These are phyloP conservation scores for Alcis repandata DNA, from an alignment of 2,888 invertebrate species.

Conservation along the genomic window DNA sequence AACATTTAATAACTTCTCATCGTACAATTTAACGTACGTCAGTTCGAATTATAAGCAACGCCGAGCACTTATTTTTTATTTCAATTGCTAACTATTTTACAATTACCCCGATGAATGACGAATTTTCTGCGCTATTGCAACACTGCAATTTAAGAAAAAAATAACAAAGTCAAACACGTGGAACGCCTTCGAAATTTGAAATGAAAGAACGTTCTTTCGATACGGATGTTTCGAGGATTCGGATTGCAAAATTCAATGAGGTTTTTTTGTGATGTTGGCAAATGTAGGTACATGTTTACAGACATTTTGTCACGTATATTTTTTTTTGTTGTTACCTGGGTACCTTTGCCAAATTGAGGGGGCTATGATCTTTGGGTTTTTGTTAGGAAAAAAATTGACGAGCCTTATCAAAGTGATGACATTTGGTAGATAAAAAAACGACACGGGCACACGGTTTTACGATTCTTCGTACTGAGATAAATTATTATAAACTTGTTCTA, in stretches of 20 bases:
- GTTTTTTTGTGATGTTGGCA: slow-evolving; percentile 65
- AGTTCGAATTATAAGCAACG: slow-evolving; percentile 65
- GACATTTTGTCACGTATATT: slow-evolving; percentile 85
- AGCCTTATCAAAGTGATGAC: slow-evolving; percentile 78
- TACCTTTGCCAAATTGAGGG: slow-evolving; percentile 74
- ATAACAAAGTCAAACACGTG: slow-evolving; percentile 73
- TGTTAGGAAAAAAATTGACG: slow-evolving; percentile 67
- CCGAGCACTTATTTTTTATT: slow-evolving; percentile 58
- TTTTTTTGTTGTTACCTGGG: slow-evolving; percentile 78
- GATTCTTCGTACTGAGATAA: slow-evolving; percentile 29
- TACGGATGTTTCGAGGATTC: slow-evolving; percentile 65
- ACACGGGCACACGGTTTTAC: slow-evolving; percentile 47
- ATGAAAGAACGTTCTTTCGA: slow-evolving; percentile 70
- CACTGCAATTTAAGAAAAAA: slow-evolving; percentile 55
- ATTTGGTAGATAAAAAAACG: slow-evolving; percentile 62
- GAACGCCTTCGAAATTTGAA: slow-evolving; percentile 78
- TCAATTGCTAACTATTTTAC: slow-evolving; percentile 70
- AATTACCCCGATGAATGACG: slow-evolving; percentile 68
- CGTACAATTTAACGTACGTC: slow-evolving; percentile 63
- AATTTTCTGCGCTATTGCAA: slow-evolving; percentile 77
- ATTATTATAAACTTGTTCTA: not conserved
- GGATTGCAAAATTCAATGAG: slow-evolving; percentile 69
- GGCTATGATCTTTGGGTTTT: slow-evolving; percentile 68
- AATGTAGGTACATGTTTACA: slow-evolving; percentile 83
- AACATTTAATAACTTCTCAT: slow-evolving; percentile 60